Base-by-base conservation (phyloP, 2,888 invertebrate genomes). In the Hedychridium roseum region DNA sequence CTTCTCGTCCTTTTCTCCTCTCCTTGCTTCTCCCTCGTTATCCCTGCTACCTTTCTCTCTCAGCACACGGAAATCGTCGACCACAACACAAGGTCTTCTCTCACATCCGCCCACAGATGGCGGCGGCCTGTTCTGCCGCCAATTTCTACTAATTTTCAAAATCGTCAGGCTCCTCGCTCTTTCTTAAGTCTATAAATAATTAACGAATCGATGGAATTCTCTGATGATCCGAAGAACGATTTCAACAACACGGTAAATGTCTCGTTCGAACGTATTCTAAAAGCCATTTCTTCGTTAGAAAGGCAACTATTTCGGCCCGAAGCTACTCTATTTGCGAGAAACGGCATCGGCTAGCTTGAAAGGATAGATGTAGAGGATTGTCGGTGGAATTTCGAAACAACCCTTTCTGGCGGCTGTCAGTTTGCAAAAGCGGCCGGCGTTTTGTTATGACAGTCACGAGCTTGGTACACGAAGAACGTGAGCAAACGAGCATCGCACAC, bases 51-150 rank as follows among this genome's bases (percentile, higher is more conserved):
- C 28, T 18, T 12, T 18, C 5, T 27, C 26, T 11, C 9, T 17
- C 11, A 46, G 34, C n/a, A 23, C 23, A 30, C 43, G 52, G 39
- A 47, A 58, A 60, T 54, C 31, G 62, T 46, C 59, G 50, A 43
- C 28, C 18, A 15, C 37, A 15, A 15, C 37, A 7, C 5, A 12
- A 14, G 32, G 12, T 2, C 42, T 42, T 28, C 50, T 54, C 49
- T 4, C 2, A 1, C 20, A 4, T 11, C 4, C 7, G 9, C 17
- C 47, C 50, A 36, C 48, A 63, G 66, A 63, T 66, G 63, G 36
- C 57, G 52, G 37, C 50, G 2, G 23, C 12, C 23, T 16, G 4
- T 12, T 5, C 1, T 26, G 2, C 16, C 16, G 1, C 15, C 26
- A 31, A n/a, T 6, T 23, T 2, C 14, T 44, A 47, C 56, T 27